Evolutionary conservation across 2,888 invertebrate genomes (phyloP).

Genomic region (Slavum lentiscoides): DNA sequence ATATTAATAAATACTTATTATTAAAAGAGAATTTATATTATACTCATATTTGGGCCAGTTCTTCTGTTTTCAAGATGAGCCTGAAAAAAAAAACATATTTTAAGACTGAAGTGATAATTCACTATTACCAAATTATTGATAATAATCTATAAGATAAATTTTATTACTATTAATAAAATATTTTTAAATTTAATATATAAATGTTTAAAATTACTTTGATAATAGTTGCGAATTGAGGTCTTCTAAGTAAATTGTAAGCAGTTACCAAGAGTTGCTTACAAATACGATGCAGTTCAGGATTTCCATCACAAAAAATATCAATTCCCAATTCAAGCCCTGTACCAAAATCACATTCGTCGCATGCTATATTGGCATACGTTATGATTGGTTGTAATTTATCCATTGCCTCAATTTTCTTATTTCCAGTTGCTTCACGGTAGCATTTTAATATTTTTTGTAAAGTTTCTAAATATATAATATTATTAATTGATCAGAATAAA

Average conservation of each 20-base stretch:
- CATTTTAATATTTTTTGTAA: slow-evolving; percentile 61
- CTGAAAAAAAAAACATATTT: slow-evolving; percentile 60
- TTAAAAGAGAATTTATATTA: slow-evolving; percentile 37
- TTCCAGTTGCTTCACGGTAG: slow-evolving; percentile 65
- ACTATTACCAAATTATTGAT: not conserved
- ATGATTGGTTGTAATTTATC: slow-evolving; percentile 79
- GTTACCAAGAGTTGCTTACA: slow-evolving; percentile 70
- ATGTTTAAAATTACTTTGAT: slow-evolving; percentile 62
- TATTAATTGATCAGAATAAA: slow-evolving; percentile 17
- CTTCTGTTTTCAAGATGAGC: slow-evolving; percentile 75
- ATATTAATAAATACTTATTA: slow-evolving; percentile 11
- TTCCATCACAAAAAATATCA: slow-evolving; percentile 79
- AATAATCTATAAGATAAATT: not conserved
- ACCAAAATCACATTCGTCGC: slow-evolving; percentile 94
- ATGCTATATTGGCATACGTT: slow-evolving; percentile 83
- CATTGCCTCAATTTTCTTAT: slow-evolving; percentile 67
- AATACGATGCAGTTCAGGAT: slow-evolving; percentile 69
- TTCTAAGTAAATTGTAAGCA: slow-evolving; percentile 75
- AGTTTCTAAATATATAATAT: not conserved
- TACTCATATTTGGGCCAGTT: slow-evolving; percentile 61
- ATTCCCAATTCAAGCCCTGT: slow-evolving; percentile 88
- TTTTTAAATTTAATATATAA: not conserved
- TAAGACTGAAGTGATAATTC: not conserved
- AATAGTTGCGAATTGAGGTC: slow-evolving; percentile 75
- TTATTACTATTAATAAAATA: not conserved